Conservation (phyloP, 2,113 vertebrate genomes). For the Manacus vitellinus region DNA sequence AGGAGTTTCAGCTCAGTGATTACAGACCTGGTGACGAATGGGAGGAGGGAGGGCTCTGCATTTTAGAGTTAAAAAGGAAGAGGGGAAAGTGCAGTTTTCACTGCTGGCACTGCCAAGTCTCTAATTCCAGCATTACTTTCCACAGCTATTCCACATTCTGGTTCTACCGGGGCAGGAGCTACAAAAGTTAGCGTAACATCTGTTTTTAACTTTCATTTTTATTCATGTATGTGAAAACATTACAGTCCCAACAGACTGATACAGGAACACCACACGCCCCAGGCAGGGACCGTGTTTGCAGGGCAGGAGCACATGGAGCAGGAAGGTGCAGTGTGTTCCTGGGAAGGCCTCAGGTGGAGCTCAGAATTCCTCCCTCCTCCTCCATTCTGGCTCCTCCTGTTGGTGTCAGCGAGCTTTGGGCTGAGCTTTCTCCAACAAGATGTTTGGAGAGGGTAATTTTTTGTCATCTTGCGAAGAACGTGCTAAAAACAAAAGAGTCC, state of each 20-base stretch:
- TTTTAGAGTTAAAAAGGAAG: not conserved
- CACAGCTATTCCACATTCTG: not conserved
- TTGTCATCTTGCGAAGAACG: fast-evolving
- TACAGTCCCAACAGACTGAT: not conserved
- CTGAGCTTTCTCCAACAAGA: not conserved
- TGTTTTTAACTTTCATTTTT: not conserved
- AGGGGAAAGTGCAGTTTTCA: not conserved
- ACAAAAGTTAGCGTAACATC: fast-evolving
- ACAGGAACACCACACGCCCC: not conserved
- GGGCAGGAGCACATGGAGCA: not conserved
- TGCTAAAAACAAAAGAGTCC: not conserved
- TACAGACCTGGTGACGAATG: not conserved
- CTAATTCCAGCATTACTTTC: not conserved
- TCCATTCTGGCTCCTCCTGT: fast-evolving
- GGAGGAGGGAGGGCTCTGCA: not conserved
- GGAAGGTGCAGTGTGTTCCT: not conserved
- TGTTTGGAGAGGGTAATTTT: not conserved
- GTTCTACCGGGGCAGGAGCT: not conserved
- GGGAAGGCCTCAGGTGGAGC: not conserved
- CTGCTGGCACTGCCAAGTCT: not conserved
- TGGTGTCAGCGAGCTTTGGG: not conserved
- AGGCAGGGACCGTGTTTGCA: too few relatives aligned
- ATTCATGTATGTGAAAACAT: not conserved
- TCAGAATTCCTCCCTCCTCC: not conserved
- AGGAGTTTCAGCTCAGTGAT: not conserved